phyloP scores from a whole-genome alignment of 2,113 vertebrate genomes.

The Excalfactoria chinensis region DNA sequence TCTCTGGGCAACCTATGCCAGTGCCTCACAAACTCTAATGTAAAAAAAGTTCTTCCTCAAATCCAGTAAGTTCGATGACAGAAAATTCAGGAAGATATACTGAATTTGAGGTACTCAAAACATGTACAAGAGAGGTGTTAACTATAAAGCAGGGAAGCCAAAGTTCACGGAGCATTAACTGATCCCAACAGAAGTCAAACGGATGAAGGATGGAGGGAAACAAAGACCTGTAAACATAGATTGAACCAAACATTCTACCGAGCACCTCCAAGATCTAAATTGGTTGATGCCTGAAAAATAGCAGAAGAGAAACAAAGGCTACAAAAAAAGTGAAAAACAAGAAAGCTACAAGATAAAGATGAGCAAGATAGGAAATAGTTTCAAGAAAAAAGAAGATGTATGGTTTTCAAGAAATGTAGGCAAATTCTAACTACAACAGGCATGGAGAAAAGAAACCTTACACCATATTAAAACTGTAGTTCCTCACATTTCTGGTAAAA shows the following conservation, averaged over 20 bases:
- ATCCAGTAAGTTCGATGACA: neutral
- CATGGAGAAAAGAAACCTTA: neutral
- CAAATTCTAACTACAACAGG: neutral
- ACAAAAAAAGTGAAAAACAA: neutral
- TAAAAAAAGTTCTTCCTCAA: too few relatives aligned
- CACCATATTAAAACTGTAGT: neutral
- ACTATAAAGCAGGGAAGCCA: neutral
- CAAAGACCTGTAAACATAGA: neutral
- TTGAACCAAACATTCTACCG: neutral
- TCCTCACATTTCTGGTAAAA: neutral
- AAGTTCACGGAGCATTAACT: neutral
- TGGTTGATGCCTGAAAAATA: neutral
- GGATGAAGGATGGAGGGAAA: neutral
- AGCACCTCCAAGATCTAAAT: neutral
- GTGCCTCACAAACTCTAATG: too few relatives aligned
- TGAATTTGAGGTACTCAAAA: neutral
- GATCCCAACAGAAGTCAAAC: neutral
- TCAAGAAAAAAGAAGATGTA: fast-evolving
- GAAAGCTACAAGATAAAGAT: neutral
- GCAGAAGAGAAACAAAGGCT: neutral
- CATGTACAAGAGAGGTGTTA: fast-evolving
- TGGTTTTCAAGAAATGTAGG: neutral
- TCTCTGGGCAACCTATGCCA: too few relatives aligned
- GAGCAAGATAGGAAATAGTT: neutral
- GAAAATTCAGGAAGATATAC: neutral